These are phyloP conservation scores for Arizona elegans DNA, from an alignment of 2,113 vertebrate genomes.

Conservation along the genomic window DNA sequence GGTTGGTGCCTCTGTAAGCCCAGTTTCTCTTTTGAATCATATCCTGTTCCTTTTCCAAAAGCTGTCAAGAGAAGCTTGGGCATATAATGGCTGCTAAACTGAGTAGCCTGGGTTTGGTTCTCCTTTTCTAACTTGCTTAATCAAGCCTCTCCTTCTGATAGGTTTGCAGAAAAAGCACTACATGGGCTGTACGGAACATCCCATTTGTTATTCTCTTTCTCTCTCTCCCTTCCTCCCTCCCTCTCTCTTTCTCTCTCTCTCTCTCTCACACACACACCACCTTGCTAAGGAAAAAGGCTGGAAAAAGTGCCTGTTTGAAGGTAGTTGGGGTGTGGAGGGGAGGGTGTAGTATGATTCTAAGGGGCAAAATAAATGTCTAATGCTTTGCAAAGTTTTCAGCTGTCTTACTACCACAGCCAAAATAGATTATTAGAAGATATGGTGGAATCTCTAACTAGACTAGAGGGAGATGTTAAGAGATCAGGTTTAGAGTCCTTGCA, in stretches of 20 bases:
- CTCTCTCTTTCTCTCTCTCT: too few relatives aligned
- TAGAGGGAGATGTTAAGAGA: background rate
- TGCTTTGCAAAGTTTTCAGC: background rate
- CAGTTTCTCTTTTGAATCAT: background rate
- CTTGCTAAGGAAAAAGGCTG: background rate
- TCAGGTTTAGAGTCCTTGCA: background rate
- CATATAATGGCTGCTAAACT: background rate
- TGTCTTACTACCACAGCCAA: background rate
- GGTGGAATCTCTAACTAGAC: background rate
- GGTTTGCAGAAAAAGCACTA: background rate
- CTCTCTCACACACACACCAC: background rate
- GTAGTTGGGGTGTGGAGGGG: background rate
- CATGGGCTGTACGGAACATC: background rate
- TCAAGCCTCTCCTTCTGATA: background rate
- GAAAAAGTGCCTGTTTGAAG: background rate
- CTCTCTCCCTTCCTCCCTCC: too few relatives aligned
- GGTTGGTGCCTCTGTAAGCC: background rate
- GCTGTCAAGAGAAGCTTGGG: background rate
- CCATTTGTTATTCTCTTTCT: background rate
- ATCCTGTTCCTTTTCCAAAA: background rate
- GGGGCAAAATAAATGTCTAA: background rate
- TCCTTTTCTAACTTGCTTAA: background rate
- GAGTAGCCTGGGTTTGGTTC: background rate
- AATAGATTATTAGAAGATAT: background rate
- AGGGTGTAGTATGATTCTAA: background rate